Evolutionary conservation across 1,140 invertebrate genomes (phyloP).

Genomic region (Adoxophyes honmai): DNA sequence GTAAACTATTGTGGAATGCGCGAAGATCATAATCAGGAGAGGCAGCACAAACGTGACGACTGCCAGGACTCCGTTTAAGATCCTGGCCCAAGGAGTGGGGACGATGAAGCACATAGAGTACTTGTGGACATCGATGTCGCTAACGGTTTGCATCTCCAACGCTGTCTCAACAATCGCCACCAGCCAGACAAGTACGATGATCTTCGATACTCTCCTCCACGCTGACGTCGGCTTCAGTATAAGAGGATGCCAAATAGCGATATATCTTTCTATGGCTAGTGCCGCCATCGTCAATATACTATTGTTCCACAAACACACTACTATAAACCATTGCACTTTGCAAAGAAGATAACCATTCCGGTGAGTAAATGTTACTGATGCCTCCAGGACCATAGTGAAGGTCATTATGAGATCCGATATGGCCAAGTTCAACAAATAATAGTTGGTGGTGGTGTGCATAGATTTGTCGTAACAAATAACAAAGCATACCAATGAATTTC

Average conservation of each 20-base stretch:
- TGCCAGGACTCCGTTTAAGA: neutral
- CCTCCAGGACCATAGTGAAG: neutral
- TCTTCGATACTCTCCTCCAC: conserved; percentile 1
- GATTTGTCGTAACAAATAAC: conserved; percentile 11
- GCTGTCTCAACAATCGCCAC: neutral
- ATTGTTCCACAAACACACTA: conserved; percentile 1
- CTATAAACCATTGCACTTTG: conserved; percentile 5
- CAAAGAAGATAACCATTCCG: neutral
- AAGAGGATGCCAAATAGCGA: conserved; percentile 9
- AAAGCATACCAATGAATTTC: neutral
- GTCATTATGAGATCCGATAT: neutral
- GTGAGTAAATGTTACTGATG: neutral
- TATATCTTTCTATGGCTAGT: conserved; percentile 11
- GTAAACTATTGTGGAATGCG: neutral
- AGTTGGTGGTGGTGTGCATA: conserved; percentile 9
- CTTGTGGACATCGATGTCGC: neutral
- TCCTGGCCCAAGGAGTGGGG: neutral
- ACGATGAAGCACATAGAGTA: neutral
- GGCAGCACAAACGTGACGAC: conserved; percentile 7
- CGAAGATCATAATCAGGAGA: neutral
- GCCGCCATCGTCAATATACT: conserved; percentile 5
- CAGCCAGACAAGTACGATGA: conserved; percentile 4
- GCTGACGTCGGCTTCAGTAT: neutral
- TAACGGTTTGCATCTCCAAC: neutral
- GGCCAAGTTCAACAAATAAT: conserved; percentile 2